These are phyloP conservation scores for Margarornis squamiger DNA, from an alignment of 2,797 vertebrate species.

Conservation along the genomic window DNA sequence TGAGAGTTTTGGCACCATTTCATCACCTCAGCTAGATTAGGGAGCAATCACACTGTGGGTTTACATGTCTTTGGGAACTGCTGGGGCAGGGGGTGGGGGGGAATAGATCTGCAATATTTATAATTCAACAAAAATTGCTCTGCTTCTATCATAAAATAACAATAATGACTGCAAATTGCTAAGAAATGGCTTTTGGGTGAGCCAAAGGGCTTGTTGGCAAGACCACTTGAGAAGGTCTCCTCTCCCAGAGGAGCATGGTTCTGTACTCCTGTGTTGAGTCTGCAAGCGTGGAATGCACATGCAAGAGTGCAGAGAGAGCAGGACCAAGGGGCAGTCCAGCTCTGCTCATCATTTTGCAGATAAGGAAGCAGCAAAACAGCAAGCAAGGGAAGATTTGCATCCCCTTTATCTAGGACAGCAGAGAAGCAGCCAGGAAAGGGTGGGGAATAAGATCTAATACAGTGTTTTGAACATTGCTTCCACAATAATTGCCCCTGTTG, in stretches of 20 bases:
- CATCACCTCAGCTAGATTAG: conserved; percentile 76
- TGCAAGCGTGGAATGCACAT: rapidly evolving
- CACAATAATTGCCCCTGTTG: neutral
- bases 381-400: neutral
- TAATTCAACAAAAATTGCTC: conserved; percentile 68
- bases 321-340: rapidly evolving
- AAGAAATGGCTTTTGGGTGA: neutral
- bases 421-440: neutral
- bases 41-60: conserved; percentile 67
- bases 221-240: neutral
- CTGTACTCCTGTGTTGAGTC: neutral
- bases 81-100: neutral
- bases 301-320: neutral
- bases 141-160: conserved; percentile 42
- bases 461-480: neutral
- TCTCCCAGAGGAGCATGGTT: neutral
- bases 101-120: conserved; percentile 61
- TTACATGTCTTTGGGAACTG: conserved; percentile 69
- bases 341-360: neutral
- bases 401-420: neutral
- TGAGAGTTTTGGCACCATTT: conserved; percentile 78
- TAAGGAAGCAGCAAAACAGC: neutral
- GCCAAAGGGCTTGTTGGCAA: neutral
- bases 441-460: neutral
- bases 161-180: conserved; percentile 19